phyloP scores from a whole-genome alignment of 2,113 vertebrate species.

The Pomatostomus ruficeps region DNA sequence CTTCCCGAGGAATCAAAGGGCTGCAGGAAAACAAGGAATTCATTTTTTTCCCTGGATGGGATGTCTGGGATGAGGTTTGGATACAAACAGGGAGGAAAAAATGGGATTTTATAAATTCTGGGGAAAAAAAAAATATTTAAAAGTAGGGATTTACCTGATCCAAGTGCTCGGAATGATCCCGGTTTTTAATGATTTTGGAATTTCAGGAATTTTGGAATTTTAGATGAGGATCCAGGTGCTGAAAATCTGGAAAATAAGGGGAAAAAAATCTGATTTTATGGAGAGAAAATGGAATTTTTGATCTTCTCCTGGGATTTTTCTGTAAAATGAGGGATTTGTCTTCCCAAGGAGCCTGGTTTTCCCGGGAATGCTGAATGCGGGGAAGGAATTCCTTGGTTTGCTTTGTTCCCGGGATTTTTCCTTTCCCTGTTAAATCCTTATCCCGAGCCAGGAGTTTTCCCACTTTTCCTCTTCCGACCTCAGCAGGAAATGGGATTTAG shows the following conservation, averaged over 20 bases:
- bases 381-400: background rate
- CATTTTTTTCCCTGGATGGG: background rate
- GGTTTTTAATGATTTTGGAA: background rate
- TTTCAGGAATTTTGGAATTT: too few relatives aligned
- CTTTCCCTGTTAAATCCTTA: background rate
- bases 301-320: background rate
- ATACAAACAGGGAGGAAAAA: accelerated
- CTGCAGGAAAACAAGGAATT: background rate
- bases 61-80: background rate
- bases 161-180: accelerated
- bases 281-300: accelerated
- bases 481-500: background rate
- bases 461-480: background rate
- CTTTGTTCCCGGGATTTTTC: background rate
- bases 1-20: background rate
- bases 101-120: background rate
- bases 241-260: background rate
- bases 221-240: background rate
- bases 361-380: background rate
- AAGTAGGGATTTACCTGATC: too few relatives aligned
- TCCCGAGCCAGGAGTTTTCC: background rate
- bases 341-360: background rate
- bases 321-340: background rate
- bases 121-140: background rate
- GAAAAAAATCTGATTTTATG: background rate